These are phyloP conservation scores for Eueides isabella DNA, from an alignment of 1,140 invertebrate species.

Conservation along the genomic window DNA sequence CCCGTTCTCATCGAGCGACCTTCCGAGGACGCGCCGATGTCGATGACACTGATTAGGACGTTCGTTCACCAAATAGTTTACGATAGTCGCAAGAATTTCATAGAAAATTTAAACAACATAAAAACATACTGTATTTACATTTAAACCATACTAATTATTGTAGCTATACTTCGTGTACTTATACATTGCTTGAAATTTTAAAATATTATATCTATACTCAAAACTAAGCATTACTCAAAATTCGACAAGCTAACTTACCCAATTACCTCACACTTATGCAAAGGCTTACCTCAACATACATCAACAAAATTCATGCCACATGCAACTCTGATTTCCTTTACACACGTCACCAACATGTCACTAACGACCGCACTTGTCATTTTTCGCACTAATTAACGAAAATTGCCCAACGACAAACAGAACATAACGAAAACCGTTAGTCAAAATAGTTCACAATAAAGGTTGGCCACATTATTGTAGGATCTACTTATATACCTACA, in stretches of 20 bases:
- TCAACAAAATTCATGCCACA: neutral
- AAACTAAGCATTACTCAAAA: neutral
- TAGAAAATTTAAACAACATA: neutral
- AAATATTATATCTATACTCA: neutral
- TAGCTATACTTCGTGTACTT: no score
- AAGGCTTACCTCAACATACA: neutral
- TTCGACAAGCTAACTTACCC: neutral
- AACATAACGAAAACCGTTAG: conserved; percentile 28
- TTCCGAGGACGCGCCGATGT: conserved; percentile 72
- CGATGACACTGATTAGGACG: conserved; percentile 60
- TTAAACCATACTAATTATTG: no score
- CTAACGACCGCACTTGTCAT: conserved; percentile 18
- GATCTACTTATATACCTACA: conserved; percentile 2
- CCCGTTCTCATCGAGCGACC: conserved; percentile 59
- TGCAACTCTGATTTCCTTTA: conserved; percentile 2
- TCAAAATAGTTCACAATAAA: conserved; percentile 25
- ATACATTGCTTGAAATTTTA: neutral
- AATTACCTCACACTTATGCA: conserved; percentile 2
- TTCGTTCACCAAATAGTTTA: conserved; percentile 33
- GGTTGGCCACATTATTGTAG: neutral
- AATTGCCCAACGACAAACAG: conserved; percentile 12
- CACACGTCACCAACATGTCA: conserved; percentile 2
- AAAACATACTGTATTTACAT: no score
- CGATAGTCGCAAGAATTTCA: neutral
- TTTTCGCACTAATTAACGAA: conserved; percentile 22